These are phyloP conservation scores for Portunus trituberculatus DNA, from an alignment of 1,140 invertebrate genomes.

Conservation along the genomic window DNA sequence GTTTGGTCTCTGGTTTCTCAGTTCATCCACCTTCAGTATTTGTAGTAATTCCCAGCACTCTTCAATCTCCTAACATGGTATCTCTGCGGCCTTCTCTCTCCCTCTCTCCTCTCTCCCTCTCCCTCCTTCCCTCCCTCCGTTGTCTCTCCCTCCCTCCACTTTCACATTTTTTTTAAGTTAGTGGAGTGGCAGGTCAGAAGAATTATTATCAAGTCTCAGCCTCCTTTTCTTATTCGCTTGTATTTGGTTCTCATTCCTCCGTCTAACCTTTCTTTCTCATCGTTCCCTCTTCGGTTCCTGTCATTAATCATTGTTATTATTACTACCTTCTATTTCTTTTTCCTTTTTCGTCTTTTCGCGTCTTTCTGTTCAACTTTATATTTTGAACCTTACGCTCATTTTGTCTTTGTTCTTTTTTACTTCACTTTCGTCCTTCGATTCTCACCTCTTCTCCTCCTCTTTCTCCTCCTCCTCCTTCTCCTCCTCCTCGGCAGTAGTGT, in stretches of 20 bases:
- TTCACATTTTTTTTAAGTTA: conserved; percentile 12
- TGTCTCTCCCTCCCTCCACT: conserved; percentile 28
- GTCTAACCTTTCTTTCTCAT: neutral
- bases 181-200: neutral
- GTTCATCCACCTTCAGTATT: too few species aligned
- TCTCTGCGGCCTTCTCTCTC: neutral
- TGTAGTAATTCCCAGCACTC: too few species aligned
- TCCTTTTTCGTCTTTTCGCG: neutral
- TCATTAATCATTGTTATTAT: neutral
- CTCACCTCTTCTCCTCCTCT: neutral
- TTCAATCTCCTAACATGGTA: too few species aligned
- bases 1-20: neutral
- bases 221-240: neutral
- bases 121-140: neutral
- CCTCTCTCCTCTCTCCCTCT: neutral
- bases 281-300: neutral
- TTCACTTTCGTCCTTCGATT: neutral
- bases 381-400: neutral
- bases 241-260: neutral
- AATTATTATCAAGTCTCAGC: neutral
- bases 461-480: neutral
- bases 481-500: neutral
- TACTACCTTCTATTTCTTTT: neutral
- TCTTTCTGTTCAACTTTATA: neutral
- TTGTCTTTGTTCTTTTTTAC: neutral